These are phyloP conservation scores for Calyptomena viridis DNA, from an alignment of 2,113 vertebrate species.

Conservation along the genomic window DNA sequence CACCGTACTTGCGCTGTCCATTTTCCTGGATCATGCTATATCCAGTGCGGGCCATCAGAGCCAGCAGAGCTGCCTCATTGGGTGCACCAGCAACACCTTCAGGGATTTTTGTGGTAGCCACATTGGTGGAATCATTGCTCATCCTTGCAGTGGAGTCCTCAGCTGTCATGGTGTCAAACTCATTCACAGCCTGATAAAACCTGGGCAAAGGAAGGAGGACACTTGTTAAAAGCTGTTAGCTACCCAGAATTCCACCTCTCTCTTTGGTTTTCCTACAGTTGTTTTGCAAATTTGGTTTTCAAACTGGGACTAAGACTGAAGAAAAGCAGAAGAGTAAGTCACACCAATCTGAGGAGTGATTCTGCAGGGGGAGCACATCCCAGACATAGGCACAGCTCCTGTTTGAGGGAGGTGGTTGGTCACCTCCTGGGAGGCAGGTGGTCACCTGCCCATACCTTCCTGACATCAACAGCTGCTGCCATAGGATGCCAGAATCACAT, in stretches of 20 bases:
- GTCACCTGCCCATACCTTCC: not conserved
- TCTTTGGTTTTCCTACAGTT: not conserved
- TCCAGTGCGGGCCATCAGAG: constrained; percentile 91
- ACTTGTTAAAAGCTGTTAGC: not conserved
- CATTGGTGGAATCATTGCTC: constrained; percentile 82
- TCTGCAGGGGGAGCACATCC: not conserved
- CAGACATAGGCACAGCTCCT: not conserved
- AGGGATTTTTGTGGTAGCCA: constrained; percentile 71
- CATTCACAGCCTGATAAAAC: constrained; percentile 82
- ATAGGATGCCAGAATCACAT: not conserved
- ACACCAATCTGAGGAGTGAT: not conserved
- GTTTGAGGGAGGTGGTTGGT: not conserved
- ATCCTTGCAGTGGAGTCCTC: constrained; percentile 91
- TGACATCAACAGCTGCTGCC: not conserved
- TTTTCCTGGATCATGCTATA: constrained; percentile 97
- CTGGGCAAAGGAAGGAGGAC: constrained; percentile 53
- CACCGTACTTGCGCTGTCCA: constrained; percentile 93
- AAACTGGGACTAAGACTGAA: not conserved
- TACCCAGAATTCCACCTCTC: not conserved
- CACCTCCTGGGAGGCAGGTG: no score
- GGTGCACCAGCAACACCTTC: constrained; percentile 88
- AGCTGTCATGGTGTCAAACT: constrained; percentile 95
- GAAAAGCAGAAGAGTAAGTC: not conserved
- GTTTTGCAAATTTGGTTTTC: not conserved
- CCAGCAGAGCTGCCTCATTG: constrained; percentile 87